Base-by-base conservation (phyloP, 2,113 vertebrate species). In the Sturnira hondurensis region DNA sequence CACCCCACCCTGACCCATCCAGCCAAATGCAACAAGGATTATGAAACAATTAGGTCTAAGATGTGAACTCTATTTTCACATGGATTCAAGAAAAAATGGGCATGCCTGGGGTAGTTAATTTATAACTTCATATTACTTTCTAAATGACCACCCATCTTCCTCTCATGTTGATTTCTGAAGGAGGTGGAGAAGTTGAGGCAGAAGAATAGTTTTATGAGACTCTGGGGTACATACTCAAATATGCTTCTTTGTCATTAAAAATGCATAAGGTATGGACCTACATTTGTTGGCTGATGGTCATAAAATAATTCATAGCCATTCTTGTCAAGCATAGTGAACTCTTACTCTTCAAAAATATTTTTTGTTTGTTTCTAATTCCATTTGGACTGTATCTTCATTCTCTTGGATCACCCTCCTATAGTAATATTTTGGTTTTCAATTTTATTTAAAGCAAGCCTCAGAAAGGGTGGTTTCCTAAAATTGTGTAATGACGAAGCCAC, bases 361-460 rank as follows among this genome's bases (percentile, higher is more conserved):
- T 50, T 54, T 63, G 4, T 77, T 38, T 20, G 54, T 93, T 93
- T 93, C 74, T 77, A 93, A 86, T 94, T 65, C 71, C 28, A 85
- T 65, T 43, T 92, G 77, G 71, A 43, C 68, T 76, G 11, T 45
- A 28, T 38, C n/a, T 71, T 93, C 26, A 9, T 31, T 93, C 33
- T 86, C 83, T 63, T 56, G 50, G 58, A 45, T 88, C 22, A 45
- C 31, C 14, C 7, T 95, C 45, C 83, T 86, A 31, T 84, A 33
- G 47, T 50, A 63, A 52, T 38, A 38, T 94, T 96, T 94, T 95
- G 43, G 13, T 74, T 94, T 33, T 65, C 26, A 54, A 10, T 80
- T 68, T 97, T 85, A 74, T 58, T 73, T 83, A 89, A 96, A 87
- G 45, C 33, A 78, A 91, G 78, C 65, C 47, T 85, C 50, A 87